These are phyloP conservation scores for Spialia ferax DNA, from an alignment of 2,888 invertebrate genomes.

Conservation along the genomic window DNA sequence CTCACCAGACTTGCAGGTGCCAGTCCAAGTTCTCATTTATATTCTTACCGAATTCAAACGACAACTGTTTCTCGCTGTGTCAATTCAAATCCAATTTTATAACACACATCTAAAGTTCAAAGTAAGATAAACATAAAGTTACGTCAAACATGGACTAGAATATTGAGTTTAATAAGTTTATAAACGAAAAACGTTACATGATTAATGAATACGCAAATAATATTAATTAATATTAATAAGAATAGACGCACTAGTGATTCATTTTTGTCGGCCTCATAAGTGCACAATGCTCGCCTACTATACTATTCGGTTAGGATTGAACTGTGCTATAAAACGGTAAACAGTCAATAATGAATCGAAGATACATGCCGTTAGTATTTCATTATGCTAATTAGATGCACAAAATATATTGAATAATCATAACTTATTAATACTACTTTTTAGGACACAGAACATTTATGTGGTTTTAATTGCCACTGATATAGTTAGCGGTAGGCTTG, in stretches of 20 bases:
- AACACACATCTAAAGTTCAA: neutral
- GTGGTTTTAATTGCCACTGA: too few species aligned
- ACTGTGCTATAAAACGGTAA: conserved; percentile 27
- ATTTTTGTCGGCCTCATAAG: conserved; percentile 25
- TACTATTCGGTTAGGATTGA: conserved; percentile 1
- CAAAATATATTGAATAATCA: too few species aligned
- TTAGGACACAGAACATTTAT: too few species aligned
- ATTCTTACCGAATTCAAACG: conserved; percentile 27
- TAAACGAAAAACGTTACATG: conserved; percentile 5
- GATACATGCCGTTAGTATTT: conserved; percentile 5
- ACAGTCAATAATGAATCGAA: conserved; percentile 27
- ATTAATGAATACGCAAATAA: conserved; percentile 29
- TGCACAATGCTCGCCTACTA: conserved; percentile 30
- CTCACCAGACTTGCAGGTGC: conserved; percentile 79
- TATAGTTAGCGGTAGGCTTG: too few species aligned
- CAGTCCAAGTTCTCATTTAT: conserved; percentile 46
- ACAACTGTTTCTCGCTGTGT: too few species aligned
- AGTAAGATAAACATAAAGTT: neutral
- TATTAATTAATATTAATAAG: conserved; percentile 36
- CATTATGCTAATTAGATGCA: neutral
- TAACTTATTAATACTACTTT: too few species aligned
- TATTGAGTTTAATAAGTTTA: neutral
- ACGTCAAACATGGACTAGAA: neutral
- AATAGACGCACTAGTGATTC: conserved; percentile 34
- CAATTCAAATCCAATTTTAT: conserved; percentile 16